These are phyloP conservation scores for Sus scrofa DNA, from an alignment of 2,113 vertebrate genomes.

Conservation along the genomic window DNA sequence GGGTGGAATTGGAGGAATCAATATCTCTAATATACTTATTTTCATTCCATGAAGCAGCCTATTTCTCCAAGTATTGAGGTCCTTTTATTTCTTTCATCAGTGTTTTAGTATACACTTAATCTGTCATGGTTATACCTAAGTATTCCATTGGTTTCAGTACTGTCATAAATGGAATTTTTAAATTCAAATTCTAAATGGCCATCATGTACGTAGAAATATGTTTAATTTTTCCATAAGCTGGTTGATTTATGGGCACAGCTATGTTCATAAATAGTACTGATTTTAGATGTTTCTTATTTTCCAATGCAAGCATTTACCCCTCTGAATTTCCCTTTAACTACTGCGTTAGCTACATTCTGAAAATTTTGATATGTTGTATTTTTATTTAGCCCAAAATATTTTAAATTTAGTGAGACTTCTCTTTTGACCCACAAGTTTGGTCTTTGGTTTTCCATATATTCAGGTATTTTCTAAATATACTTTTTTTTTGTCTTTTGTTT, in stretches of 20 bases:
- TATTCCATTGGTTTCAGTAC: background rate
- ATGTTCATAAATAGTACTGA: background rate
- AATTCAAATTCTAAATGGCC: background rate
- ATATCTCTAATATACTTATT: background rate
- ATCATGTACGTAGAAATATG: background rate
- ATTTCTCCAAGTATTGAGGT: background rate
- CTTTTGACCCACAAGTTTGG: accelerated
- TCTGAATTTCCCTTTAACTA: background rate
- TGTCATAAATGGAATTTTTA: background rate
- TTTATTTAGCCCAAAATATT: background rate
- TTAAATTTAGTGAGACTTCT: background rate
- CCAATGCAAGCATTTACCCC: background rate
- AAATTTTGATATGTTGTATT: background rate
- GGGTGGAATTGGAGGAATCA: accelerated
- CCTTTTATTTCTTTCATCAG: background rate
- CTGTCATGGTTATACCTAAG: background rate
- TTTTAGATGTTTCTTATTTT: background rate
- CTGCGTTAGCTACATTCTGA: background rate
- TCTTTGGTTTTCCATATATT: background rate
- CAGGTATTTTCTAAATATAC: background rate
- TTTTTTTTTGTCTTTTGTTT: background rate
- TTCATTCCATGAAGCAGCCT: accelerated
- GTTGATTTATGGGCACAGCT: background rate
- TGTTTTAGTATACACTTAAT: background rate
- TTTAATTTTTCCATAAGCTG: background rate